A percentile compares a stretch with the other conserved stretches of the same genome.
These are phyloP conservation scores for Ranitomeya imitator DNA, from an alignment of 2,113 vertebrate species.

Conservation along the genomic window DNA sequence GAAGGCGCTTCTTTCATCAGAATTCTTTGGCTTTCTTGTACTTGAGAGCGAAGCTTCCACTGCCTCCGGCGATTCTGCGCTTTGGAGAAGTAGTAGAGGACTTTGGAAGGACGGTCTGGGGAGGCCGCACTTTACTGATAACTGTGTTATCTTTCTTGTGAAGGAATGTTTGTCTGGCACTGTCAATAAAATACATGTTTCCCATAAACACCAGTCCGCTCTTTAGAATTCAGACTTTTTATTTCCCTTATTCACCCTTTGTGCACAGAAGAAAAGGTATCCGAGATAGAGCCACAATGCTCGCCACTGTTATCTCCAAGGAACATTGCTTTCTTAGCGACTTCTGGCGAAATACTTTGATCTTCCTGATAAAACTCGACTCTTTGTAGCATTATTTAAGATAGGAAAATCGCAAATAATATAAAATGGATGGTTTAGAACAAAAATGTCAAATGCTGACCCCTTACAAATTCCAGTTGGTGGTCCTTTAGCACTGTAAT, in stretches of 20 bases:
- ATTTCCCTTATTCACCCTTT: slow-evolving; percentile 18
- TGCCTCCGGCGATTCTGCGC: slow-evolving; percentile 21
- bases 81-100: slow-evolving; percentile 36
- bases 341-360: background rate
- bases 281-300: slow-evolving; percentile 33
- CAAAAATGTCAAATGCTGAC: background rate
- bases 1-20: slow-evolving; percentile 1
- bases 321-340: background rate
- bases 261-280: slow-evolving; percentile 22
- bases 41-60: slow-evolving; percentile 26
- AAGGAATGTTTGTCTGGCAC: slow-evolving; percentile 26
- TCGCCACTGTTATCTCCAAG: background rate
- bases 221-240: background rate
- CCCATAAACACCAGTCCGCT: slow-evolving; percentile 6
- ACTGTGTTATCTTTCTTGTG: slow-evolving; percentile 38
- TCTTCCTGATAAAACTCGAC: background rate
- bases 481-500: background rate
- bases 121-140: slow-evolving; percentile 26
- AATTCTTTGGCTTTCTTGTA: slow-evolving; percentile 1
- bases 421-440: slow-evolving; percentile 11
- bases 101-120: slow-evolving; percentile 36
- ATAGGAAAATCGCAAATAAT: background rate
- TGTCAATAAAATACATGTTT: slow-evolving; percentile 48
- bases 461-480: background rate
- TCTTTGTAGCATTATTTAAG: background rate